Evolutionary conservation across 1,140 invertebrate genomes (phyloP).

Genomic region (Drosophila simulans): DNA sequence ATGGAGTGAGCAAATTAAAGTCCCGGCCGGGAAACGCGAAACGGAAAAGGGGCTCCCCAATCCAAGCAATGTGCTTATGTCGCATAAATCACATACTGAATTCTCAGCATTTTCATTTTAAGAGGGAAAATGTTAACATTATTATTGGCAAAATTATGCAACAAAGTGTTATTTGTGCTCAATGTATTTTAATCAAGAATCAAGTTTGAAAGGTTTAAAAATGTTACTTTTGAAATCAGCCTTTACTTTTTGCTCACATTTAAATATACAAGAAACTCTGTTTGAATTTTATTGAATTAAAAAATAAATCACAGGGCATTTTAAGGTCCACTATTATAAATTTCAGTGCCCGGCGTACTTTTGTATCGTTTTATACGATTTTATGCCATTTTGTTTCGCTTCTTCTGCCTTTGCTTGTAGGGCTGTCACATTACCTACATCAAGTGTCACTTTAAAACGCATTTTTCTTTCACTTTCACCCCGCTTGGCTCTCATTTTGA

Average conservation of each 20-base stretch:
- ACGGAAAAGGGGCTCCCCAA: slow-evolving; percentile 1
- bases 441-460: slow-evolving; percentile 79
- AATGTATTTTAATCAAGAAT: background rate
- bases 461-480: slow-evolving; percentile 68
- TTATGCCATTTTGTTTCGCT: slow-evolving; percentile 37
- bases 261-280: too few species aligned
- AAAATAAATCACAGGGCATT: slow-evolving; percentile 29
- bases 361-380: slow-evolving; percentile 48
- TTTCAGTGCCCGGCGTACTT: slow-evolving; percentile 10
- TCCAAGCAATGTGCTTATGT: slow-evolving; percentile 20
- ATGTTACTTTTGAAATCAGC: background rate
- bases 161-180: too few species aligned
- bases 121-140: background rate
- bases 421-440: slow-evolving; percentile 77
- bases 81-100: background rate
- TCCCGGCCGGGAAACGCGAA: slow-evolving; percentile 15
- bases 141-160: background rate
- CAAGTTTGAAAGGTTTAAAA: background rate
- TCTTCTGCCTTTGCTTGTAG: slow-evolving; percentile 53
- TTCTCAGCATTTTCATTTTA: slow-evolving; percentile 1
- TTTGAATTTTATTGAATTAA: too few species aligned
- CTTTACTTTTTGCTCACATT: too few species aligned
- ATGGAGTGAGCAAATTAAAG: slow-evolving; percentile 69
- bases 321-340: background rate
- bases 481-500: slow-evolving; percentile 43